Evolutionary conservation across 2,888 invertebrate genomes (phyloP), one percentile per base, ranked within the genome.

Genomic region (Acleris literana): DNA sequence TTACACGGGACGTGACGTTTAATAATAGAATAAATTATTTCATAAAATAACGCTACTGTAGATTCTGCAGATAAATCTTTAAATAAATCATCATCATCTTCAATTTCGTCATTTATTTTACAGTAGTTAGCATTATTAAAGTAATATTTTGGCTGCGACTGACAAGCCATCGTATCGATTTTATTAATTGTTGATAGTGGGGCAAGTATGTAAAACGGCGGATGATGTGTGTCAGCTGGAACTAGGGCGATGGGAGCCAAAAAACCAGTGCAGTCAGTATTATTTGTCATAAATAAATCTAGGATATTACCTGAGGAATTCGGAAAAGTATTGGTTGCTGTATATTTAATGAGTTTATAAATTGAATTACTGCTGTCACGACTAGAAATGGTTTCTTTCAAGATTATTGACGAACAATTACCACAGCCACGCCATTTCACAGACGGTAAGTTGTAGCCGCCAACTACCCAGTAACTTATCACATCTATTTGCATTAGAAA

Each of bases 141-240:
- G n/a, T 7, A 25, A 16, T 52, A 4, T 25, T 25, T 52, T 0
- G 16, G 49, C 20, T 5, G 7, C 9, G 49, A n/a, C 7, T 20
- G 49, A 9, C 13, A 2, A 9, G 20, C 7, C 20, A 49, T 11
- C 5, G 9, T 20, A 25, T 25, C 25, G 2, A 20, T 18, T 11
- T 20, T 49, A 20, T 20, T 20, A 20, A 20, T 1, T 2, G 13
- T 20, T 49, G 9, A 16, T 2, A 49, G 5, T 9, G 18, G 49
- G 6, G 13, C 3, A 9, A 44, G 6, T 5, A 56, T 18, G 22
- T 44, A 44, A 18, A 56, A 56, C 7, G 56, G 56, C 9, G 56
- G 56, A 13, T 56, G 56, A 44, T 56, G 44, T 6, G 22, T 20
- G n/a, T 56, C 56, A 4, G 22, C 16, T 20, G 56, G 56, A 5